Evolutionary conservation across 2,797 vertebrate genomes (phyloP), one percentile per base, ranked within the genome.

Genomic region (Coregonus sp.): DNA sequence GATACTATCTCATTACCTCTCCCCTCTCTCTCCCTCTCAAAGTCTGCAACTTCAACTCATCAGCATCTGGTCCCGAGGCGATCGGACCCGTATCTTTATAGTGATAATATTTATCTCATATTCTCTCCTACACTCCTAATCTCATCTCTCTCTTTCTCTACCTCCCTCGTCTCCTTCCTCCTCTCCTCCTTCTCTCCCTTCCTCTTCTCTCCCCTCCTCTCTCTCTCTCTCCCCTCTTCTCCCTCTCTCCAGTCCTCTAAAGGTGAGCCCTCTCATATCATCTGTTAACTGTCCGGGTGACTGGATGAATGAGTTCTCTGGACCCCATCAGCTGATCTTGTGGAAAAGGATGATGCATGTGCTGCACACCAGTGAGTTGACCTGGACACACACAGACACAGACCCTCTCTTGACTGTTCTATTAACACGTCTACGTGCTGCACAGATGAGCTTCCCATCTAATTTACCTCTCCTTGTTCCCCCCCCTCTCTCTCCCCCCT

Each of bases 311-410:
- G 93, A 95, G 83, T 94, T 94, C 86, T 92, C 92, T 1, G 94
- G 93, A 7, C 95, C 95, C 3, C 89, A 94, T 70, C 95, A 95
- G 87, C 93, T 95, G 31, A 94, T 95, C 74, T 88, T 95, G 89
- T 95, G 95, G 95, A 95, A 95, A 87, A 95, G 95, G 85, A 95
- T 95, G 95, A 93, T 95, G 92, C 94, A 95, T 0, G 92, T 95
- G 72, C 87, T 95, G 73, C 94, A 94, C 59, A 95, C 94, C 73
- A 95, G 89, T 71, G 15, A 40, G 72, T 51, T 51, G 11, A 31
- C 70, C 9, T 2, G 7, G 18, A 70, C n/a, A 70, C n/a, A 56
- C 6, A 72, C 5, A 66, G 7, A 66, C 29, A 66, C 59, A n/a
- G 14, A 61, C 59, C 9, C 59, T 20, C 59, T 63, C 56, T 54